phyloP scores from a whole-genome alignment of 2,113 vertebrate genomes.

The Clupea harengus region DNA sequence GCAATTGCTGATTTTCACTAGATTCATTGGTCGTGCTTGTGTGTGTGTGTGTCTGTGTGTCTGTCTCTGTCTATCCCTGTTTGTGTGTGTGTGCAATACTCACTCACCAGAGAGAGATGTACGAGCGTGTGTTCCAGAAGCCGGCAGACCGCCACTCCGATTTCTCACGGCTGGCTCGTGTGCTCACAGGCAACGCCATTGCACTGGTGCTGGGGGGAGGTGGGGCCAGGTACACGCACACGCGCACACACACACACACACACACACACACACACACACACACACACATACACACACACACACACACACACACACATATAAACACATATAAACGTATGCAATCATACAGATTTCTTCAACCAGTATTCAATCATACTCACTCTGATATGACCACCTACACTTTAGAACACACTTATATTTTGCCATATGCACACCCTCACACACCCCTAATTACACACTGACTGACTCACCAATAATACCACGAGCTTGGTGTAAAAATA shows the following conservation, averaged over 20 bases:
- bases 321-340: background rate
- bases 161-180: constrained; percentile 88
- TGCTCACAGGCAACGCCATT: constrained; percentile 89
- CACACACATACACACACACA: background rate
- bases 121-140: constrained; percentile 84
- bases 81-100: background rate
- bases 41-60: background rate
- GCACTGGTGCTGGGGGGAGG: constrained; percentile 91
- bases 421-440: background rate
- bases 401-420: background rate
- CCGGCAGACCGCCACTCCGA: constrained; percentile 85
- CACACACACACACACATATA: background rate
- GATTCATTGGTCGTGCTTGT: background rate
- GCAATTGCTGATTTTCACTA: background rate
- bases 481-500: background rate
- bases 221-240: constrained; percentile 27
- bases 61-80: background rate
- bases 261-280: constrained; percentile 20
- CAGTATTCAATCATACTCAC: background rate
- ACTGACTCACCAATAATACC: background rate
- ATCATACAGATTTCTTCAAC: too few relatives aligned
- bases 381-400: background rate
- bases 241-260: background rate
- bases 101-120: constrained; percentile 82
- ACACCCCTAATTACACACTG: background rate